Evolutionary conservation across 2,888 invertebrate genomes (phyloP).

Genomic region (Trissolcus brochymenae): DNA sequence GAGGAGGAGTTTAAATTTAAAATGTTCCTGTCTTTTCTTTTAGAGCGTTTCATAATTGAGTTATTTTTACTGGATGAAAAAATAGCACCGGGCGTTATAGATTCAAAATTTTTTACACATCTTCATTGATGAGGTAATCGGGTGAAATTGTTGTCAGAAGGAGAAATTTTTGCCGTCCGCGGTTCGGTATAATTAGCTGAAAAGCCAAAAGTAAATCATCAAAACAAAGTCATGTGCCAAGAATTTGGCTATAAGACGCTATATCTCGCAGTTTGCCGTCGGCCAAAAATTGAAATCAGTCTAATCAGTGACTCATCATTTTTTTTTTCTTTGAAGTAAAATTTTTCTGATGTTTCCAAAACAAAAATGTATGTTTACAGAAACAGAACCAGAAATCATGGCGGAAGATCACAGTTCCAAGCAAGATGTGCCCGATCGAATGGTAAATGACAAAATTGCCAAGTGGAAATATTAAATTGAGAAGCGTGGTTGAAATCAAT

Average conservation of each 20-base stretch:
- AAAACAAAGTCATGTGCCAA: slow-evolving; percentile 56
- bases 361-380: slow-evolving; percentile 59
- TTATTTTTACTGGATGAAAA: no score
- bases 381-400: slow-evolving; percentile 68
- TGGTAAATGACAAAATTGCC: slow-evolving; percentile 63
- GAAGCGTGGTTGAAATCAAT: no score
- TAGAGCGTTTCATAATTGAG: no score
- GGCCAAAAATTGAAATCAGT: slow-evolving; percentile 35
- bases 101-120: slow-evolving; percentile 1
- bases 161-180: slow-evolving; percentile 37
- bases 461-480: background rate
- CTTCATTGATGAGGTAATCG: slow-evolving; percentile 17
- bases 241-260: slow-evolving; percentile 43
- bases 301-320: slow-evolving; percentile 4
- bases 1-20: no score
- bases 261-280: slow-evolving; percentile 11
- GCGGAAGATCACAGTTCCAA: slow-evolving; percentile 70
- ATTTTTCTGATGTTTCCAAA: background rate
- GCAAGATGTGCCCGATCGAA: slow-evolving; percentile 68
- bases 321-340: background rate
- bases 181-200: slow-evolving; percentile 53
- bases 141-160: slow-evolving; percentile 28
- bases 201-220: slow-evolving; percentile 56
- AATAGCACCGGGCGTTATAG: no score
- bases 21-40: no score